A percentile compares a stretch with the other conserved stretches of the same genome.
Conservation (phyloP, 2,113 vertebrate species). For the Picathartes gymnocephalus region DNA sequence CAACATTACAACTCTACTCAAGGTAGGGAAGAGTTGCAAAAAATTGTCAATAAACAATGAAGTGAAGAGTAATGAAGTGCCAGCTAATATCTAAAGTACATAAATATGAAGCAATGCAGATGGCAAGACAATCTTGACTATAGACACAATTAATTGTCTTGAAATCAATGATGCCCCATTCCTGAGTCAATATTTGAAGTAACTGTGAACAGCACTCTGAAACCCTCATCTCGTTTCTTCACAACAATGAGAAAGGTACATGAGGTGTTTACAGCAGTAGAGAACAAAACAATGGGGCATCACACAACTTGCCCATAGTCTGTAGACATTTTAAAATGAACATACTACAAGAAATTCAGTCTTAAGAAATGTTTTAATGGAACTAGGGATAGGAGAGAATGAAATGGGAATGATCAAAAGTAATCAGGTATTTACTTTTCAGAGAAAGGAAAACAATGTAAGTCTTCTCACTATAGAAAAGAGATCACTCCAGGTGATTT, state of each 20-base stretch:
- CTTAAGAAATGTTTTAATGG: neutral
- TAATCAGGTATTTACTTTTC: neutral
- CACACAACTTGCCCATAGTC: neutral
- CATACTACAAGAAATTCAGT: neutral
- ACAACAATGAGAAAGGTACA: neutral
- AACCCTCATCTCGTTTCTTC: neutral
- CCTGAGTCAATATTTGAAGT: neutral
- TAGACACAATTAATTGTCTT: neutral
- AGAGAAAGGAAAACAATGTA: neutral
- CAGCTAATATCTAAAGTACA: neutral
- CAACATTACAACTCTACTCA: neutral
- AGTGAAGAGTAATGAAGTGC: neutral
- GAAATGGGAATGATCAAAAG: neutral
- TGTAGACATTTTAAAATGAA: neutral
- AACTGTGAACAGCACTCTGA: neutral
- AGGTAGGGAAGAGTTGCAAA: neutral
- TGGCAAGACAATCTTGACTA: neutral
- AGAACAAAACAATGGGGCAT: neutral
- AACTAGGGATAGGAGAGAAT: neutral
- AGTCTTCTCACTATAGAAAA: neutral
- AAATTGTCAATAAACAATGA: neutral
- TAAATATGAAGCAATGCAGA: neutral
- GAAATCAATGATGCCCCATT: neutral
- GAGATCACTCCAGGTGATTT: neutral
- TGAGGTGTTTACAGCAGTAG: neutral